phyloP scores from a whole-genome alignment of 2,888 invertebrate species.

The Lasioglossum malachurum region DNA sequence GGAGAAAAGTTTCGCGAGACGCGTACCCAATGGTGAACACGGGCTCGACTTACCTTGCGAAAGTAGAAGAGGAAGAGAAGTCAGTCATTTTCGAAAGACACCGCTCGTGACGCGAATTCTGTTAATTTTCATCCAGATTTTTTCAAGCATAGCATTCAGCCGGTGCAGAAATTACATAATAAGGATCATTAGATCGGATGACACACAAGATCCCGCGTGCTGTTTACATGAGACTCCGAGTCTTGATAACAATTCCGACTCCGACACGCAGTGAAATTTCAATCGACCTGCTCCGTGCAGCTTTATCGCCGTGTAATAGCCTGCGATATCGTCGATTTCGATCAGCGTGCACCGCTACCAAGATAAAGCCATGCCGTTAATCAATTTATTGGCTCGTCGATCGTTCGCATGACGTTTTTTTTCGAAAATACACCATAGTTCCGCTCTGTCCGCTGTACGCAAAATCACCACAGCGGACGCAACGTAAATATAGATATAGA shows the following conservation, averaged over 20 bases:
- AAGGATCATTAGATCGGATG: constrained; percentile 69
- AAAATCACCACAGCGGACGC: constrained; percentile 47
- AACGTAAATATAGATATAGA: constrained; percentile 52
- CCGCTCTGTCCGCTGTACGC: constrained; percentile 40
- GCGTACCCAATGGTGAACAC: neutral
- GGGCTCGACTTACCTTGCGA: constrained; percentile 79
- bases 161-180: constrained; percentile 76
- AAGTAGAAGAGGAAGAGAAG: constrained; percentile 78
- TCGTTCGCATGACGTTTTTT: constrained; percentile 35
- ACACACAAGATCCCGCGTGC: constrained; percentile 55
- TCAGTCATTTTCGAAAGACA: constrained; percentile 81
- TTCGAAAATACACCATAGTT: constrained; percentile 52
- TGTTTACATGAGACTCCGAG: constrained; percentile 57
- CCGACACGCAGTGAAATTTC: constrained; percentile 18
- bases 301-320: constrained; percentile 31
- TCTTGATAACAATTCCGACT: constrained; percentile 21
- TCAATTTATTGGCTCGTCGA: constrained; percentile 32
- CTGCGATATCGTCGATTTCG: constrained; percentile 11
- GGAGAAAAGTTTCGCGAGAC: neutral
- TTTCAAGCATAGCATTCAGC: constrained; percentile 79
- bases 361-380: constrained; percentile 17
- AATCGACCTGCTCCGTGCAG: constrained; percentile 19
- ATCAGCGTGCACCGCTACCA: neutral
- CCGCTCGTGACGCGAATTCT: constrained; percentile 77
- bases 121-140: constrained; percentile 76